Base-by-base conservation (phyloP, 2,113 vertebrate genomes). In the Caranx melampygus region DNA sequence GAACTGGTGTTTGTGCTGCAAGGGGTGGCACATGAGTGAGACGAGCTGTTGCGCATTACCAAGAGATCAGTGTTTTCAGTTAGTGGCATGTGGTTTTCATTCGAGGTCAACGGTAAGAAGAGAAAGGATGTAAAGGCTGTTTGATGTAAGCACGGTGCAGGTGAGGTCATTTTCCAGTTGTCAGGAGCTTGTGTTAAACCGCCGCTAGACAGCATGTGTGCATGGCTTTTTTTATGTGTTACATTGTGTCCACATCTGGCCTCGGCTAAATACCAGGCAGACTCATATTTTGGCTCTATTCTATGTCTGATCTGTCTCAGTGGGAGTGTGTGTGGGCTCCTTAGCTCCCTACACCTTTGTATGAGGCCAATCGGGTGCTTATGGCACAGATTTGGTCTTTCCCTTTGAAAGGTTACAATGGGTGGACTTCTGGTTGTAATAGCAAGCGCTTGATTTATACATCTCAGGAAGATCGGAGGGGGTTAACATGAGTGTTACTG, bases 111-210 rank as follows among this genome's bases (percentile, higher is more conserved):
- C 37, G 16, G 86, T 79, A 80, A 87, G 80, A 85, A 37, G 88
- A 89, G 82, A 92, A 85, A 92, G 89, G 89, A 90, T 92, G 90
- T 88, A 78, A 78, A 84, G 88, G 75, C 76, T 83, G 89, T 92
- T 92, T 93, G 91, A 94, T 93, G 91, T 93, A 40, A 87, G 91
- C 79, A 61, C 87, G 75, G 93, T 89, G 91, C 91, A 94, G 92
- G 87, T 94, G 86, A 94, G 90, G 92, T 94, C 92, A 94, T 94
- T 89, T 81, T 90, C 85, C 87, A 92, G 81, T 86, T 80, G 87
- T 82, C 12, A 74, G 59, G 77, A 63, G 76, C 71, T 68, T 79
- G 80, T 37, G 78, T 66, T 79, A 58, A 83, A 82, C 13, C 1
- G 55, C 47, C 14, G 16, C 66, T 65, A 76, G 77, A 82, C 61